These are phyloP conservation scores for Saiga tatarica DNA, from an alignment of 2,113 vertebrate genomes.

Conservation along the genomic window DNA sequence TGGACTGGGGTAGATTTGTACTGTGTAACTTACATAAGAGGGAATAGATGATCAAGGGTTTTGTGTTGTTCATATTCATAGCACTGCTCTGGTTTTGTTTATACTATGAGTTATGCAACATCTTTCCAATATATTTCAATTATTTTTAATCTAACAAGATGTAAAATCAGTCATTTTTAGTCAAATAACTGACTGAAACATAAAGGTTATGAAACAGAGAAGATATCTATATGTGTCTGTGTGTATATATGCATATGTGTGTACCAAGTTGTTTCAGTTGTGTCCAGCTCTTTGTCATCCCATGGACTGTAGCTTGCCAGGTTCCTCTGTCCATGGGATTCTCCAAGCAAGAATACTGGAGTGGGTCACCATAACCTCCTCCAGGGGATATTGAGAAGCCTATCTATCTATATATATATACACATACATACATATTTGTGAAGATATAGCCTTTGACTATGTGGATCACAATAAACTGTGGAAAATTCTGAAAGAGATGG, in stretches of 20 bases:
- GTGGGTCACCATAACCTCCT: background rate
- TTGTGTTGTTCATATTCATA: background rate
- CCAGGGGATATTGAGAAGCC: background rate
- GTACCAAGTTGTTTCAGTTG: background rate
- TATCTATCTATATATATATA: background rate
- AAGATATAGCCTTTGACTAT: background rate
- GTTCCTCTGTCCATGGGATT: background rate
- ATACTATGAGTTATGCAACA: background rate
- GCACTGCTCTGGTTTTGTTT: background rate
- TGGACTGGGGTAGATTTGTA: background rate
- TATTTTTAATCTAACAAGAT: background rate
- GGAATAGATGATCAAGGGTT: too few relatives aligned
- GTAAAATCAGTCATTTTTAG: background rate
- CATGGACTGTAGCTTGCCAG: background rate
- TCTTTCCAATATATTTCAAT: background rate
- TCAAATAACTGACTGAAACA: background rate
- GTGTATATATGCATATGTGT: rapidly evolving
- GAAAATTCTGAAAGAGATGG: too few relatives aligned
- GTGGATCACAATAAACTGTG: too few relatives aligned
- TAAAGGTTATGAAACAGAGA: background rate
- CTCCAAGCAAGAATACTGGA: background rate
- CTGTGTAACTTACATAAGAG: background rate
- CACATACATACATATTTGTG: background rate
- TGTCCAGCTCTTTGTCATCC: background rate
- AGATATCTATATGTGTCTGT: background rate